Conservation (phyloP, 2,797 vertebrate genomes). For the Bradypodion pumilum region DNA sequence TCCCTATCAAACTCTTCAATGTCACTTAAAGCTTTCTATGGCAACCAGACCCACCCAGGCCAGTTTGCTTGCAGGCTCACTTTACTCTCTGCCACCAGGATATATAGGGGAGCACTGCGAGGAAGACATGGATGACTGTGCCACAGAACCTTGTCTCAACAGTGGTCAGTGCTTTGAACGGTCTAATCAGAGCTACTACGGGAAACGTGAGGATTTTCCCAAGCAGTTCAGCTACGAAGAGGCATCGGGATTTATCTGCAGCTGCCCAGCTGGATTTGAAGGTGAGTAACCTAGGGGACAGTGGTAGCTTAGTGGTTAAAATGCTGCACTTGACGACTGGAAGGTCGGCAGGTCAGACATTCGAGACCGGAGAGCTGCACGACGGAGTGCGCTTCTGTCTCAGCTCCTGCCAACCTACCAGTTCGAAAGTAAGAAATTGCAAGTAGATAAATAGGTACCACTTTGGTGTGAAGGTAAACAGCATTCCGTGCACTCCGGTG, state of each 20-base stretch:
- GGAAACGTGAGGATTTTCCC: slow-evolving; percentile 72
- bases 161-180: slow-evolving; percentile 83
- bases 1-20: not conserved
- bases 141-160: slow-evolving; percentile 80
- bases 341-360: too few relatives aligned
- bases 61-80: not conserved
- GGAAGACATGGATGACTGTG: slow-evolving; percentile 88
- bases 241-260: slow-evolving; percentile 87
- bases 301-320: too few relatives aligned
- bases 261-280: slow-evolving; percentile 84
- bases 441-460: too few relatives aligned
- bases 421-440: too few relatives aligned
- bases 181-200: slow-evolving; percentile 81
- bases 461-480: too few relatives aligned
- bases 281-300: slow-evolving; percentile 85
- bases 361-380: too few relatives aligned
- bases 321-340: too few relatives aligned
- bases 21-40: not conserved
- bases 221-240: slow-evolving; percentile 79
- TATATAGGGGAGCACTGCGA: slow-evolving; percentile 86
- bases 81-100: slow-evolving; percentile 71
- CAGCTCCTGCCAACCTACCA: too few relatives aligned
- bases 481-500: too few relatives aligned
- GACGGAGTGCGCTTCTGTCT: not conserved
- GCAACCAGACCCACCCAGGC: not conserved